Percentiles rank a stretch among this genome's conserved stretches.
phyloP scores from a whole-genome alignment of 2,797 vertebrate genomes.

The Falco peregrinus region DNA sequence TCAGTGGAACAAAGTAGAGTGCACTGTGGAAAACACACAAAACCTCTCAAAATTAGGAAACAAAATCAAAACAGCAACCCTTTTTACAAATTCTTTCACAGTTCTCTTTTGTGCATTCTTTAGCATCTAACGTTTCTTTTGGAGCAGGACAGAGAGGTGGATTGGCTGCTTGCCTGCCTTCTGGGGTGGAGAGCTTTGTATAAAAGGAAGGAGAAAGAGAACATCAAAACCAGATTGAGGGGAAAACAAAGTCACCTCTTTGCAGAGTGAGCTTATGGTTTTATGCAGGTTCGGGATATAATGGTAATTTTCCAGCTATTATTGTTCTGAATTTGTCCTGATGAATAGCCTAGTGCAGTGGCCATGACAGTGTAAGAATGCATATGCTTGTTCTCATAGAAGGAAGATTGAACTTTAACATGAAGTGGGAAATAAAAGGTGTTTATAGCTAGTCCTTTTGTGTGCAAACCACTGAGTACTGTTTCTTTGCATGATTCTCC shows the following conservation, averaged over 20 bases:
- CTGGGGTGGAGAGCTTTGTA: slow-evolving; percentile 39
- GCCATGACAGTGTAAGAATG: background rate
- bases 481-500: background rate
- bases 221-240: slow-evolving; percentile 60
- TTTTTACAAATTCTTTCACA: slow-evolving; percentile 22
- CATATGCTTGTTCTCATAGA: background rate
- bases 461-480: background rate
- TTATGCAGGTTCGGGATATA: background rate
- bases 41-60: background rate
- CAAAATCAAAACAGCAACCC: background rate
- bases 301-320: slow-evolving; percentile 12
- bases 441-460: background rate
- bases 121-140: slow-evolving; percentile 48
- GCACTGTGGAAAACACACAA: background rate
- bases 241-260: slow-evolving; percentile 39
- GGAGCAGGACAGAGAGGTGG: slow-evolving; percentile 47
- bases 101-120: slow-evolving; percentile 32
- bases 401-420: background rate
- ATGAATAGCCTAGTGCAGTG: background rate
- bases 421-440: background rate
- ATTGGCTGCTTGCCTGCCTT: slow-evolving; percentile 56
- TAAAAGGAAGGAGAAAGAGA: slow-evolving; percentile 44
- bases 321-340: background rate
- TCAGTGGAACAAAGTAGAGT: background rate
- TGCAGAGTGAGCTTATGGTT: background rate